A percentile compares a stretch with the other conserved stretches of the same genome.
These are phyloP conservation scores for Leptodirus hochenwartii DNA, from an alignment of 2,888 invertebrate genomes.

Conservation along the genomic window DNA sequence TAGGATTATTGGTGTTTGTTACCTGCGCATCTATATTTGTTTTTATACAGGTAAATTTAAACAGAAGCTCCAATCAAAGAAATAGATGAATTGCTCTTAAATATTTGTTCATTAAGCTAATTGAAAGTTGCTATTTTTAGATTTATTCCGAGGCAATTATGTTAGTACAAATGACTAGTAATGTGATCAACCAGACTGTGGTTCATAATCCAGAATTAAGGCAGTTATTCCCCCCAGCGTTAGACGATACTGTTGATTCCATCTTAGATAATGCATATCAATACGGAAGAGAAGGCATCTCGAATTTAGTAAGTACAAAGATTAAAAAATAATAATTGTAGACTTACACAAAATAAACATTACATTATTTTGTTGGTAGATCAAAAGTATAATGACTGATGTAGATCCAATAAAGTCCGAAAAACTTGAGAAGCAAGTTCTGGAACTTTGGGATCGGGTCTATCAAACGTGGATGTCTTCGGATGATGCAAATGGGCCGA, in stretches of 20 bases:
- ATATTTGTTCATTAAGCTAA: too few species aligned
- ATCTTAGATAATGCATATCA: conserved; percentile 84
- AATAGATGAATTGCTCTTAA: too few species aligned
- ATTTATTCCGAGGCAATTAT: conserved; percentile 90
- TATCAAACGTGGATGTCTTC: conserved; percentile 85
- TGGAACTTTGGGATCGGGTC: conserved; percentile 85
- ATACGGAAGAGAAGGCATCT: conserved; percentile 82
- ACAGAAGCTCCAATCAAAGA: not conserved
- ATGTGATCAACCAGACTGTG: conserved; percentile 73
- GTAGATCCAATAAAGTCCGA: conserved; percentile 64
- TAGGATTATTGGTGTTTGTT: conserved; percentile 64
- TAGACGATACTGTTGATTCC: conserved; percentile 74
- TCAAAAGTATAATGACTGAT: conserved; percentile 60
- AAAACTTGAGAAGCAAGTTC: conserved; percentile 69
- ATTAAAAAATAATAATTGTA: conserved; percentile 16
- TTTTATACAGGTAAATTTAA: conserved; percentile 49
- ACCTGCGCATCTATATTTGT: conserved; percentile 67
- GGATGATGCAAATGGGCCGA: conserved; percentile 40
- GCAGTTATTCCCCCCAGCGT: conserved; percentile 66
- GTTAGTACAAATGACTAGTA: conserved; percentile 73
- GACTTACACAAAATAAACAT: conserved; percentile 4
- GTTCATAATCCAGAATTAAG: conserved; percentile 76
- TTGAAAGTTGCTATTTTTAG: too few species aligned
- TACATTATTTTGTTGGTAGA: conserved; percentile 26
- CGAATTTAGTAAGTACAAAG: conserved; percentile 71